phyloP scores from a whole-genome alignment of 2,797 vertebrate genomes.

The Oreortyx pictus region DNA sequence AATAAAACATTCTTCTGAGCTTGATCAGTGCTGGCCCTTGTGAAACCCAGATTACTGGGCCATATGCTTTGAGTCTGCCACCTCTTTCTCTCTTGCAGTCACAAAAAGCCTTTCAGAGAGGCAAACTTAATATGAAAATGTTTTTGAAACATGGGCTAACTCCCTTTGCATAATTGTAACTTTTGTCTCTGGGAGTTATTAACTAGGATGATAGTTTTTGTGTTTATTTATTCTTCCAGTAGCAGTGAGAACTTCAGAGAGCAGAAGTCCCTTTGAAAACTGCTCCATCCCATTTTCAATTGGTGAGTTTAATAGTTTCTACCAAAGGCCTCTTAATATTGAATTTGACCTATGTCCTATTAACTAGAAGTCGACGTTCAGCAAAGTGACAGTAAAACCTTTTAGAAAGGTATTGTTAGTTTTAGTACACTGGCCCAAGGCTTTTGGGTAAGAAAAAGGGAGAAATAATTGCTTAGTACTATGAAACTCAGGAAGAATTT shows the following conservation, averaged over 20 bases:
- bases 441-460: not conserved
- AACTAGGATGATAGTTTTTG: not conserved
- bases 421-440: constrained; percentile 15
- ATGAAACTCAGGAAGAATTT: not conserved
- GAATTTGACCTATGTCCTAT: not conserved
- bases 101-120: constrained; percentile 48
- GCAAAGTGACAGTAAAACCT: constrained; percentile 20
- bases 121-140: constrained; percentile 53
- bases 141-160: constrained; percentile 47
- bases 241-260: constrained; percentile 16
- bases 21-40: constrained; percentile 1
- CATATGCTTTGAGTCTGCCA: not conserved
- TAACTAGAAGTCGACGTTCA: constrained; percentile 17
- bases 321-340: constrained; percentile 25
- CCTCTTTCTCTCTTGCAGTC: not conserved
- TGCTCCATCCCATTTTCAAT: not conserved
- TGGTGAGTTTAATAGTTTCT: constrained; percentile 31
- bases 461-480: not conserved
- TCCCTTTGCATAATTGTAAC: constrained; percentile 46
- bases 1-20: not conserved
- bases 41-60: constrained; percentile 30
- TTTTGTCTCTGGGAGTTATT: constrained; percentile 14
- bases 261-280: not conserved
- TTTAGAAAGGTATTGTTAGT: not conserved
- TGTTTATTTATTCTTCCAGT: constrained; percentile 13